phyloP scores from a whole-genome alignment of 2,888 invertebrate species.

The Poecilobothrus nobilitatus region DNA sequence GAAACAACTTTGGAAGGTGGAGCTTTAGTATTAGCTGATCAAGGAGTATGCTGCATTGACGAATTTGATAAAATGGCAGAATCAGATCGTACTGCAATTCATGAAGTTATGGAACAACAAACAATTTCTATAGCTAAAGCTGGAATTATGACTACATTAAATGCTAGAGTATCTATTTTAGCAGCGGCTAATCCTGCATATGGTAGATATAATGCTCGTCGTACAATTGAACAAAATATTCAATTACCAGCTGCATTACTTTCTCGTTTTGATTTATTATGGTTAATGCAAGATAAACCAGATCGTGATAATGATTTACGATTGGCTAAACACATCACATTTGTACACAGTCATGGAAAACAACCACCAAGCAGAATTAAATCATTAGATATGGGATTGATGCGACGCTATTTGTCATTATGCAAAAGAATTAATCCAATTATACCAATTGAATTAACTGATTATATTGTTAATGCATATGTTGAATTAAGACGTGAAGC shows the following conservation, averaged over 20 bases:
- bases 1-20: conserved; percentile 98
- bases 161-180: conserved; percentile 93
- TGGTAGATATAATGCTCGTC: conserved; percentile 93
- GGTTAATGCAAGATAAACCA: conserved; percentile 83
- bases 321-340: conserved; percentile 94
- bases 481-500: conserved; percentile 77
- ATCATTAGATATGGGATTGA: conserved; percentile 82
- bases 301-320: conserved; percentile 65
- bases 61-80: conserved; percentile 99
- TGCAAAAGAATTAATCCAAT: conserved; percentile 82
- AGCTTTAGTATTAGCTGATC: conserved; percentile 90
- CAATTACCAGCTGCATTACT: conserved; percentile 94
- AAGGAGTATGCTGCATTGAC: conserved; percentile 97
- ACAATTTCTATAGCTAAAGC: conserved; percentile 99
- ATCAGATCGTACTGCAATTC: conserved; percentile 86
- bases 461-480: conserved; percentile 78
- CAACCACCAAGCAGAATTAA: conserved; percentile 73
- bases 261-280: conserved; percentile 91
- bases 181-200: conserved; percentile 99
- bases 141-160: conserved; percentile 96
- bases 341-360: conserved; percentile 84
- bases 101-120: conserved; percentile 99
- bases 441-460: conserved; percentile 79
- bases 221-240: conserved; percentile 93
- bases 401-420: conserved; percentile 85